Evolutionary conservation across 1,140 invertebrate genomes (phyloP).

Genomic region (Potamilus streckersoni): DNA sequence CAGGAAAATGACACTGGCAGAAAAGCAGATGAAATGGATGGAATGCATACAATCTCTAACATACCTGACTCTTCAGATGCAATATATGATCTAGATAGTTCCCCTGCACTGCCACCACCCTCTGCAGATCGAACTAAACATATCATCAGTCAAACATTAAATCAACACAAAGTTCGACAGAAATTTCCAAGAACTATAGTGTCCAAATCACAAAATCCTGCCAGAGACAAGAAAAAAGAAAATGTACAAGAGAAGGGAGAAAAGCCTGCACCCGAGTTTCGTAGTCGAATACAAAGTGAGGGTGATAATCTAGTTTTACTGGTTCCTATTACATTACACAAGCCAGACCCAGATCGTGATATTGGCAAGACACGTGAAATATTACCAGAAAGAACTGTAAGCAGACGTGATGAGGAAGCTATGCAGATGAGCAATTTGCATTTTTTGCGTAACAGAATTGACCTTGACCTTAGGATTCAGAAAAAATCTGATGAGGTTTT

Average conservation of each 20-base stretch:
- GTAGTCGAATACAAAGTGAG: neutral
- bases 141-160: slow-evolving; percentile 21
- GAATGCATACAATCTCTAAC: too few relatives aligned
- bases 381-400: neutral
- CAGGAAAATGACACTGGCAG: too few relatives aligned
- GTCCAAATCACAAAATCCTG: slow-evolving; percentile 1
- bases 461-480: too few relatives aligned
- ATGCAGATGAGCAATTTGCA: too few relatives aligned
- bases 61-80: too few relatives aligned
- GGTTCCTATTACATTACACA: slow-evolving; percentile 5
- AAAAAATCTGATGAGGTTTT: too few relatives aligned
- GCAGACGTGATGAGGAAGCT: too few relatives aligned
- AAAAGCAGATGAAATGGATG: too few relatives aligned
- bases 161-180: slow-evolving; percentile 14
- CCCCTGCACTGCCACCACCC: slow-evolving; percentile 11
- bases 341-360: neutral
- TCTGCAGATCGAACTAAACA: slow-evolving; percentile 17
- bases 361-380: neutral
- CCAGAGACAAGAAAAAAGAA: neutral
- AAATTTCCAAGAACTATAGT: neutral
- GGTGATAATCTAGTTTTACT: neutral
- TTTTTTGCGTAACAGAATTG: too few relatives aligned
- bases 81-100: too few relatives aligned
- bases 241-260: neutral
- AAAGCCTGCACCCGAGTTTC: neutral